Percentiles rank a stretch among this genome's conserved stretches.
These are phyloP conservation scores for Griposia aprilina DNA, from an alignment of 2,888 invertebrate species.

Conservation along the genomic window DNA sequence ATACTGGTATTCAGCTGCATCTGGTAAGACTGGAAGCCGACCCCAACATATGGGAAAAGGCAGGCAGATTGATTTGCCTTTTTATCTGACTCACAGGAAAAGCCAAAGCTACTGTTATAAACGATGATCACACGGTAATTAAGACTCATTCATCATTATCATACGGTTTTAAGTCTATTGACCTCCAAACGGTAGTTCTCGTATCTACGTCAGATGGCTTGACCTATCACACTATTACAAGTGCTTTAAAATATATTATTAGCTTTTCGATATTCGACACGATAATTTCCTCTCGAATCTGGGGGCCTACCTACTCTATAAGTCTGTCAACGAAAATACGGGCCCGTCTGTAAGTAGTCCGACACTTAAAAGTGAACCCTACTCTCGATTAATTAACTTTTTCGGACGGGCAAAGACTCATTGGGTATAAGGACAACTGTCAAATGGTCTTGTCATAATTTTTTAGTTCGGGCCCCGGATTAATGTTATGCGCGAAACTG, in stretches of 20 bases:
- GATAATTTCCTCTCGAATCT: constrained; percentile 54
- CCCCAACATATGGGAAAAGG: background rate
- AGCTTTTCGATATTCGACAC: constrained; percentile 53
- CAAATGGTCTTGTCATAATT: too few relatives aligned
- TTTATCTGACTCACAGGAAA: constrained; percentile 7
- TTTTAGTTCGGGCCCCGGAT: too few relatives aligned
- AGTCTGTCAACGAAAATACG: too few relatives aligned
- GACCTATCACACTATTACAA: constrained; percentile 54
- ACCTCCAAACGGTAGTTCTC: constrained; percentile 57
- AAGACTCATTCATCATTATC: constrained; percentile 55
- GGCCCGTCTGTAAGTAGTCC: too few relatives aligned
- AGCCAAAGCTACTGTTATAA: constrained; percentile 20
- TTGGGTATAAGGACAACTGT: too few relatives aligned
- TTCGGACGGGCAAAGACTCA: too few relatives aligned
- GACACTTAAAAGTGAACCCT: too few relatives aligned
- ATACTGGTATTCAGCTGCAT: too few relatives aligned
- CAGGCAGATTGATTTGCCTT: background rate
- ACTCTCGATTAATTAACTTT: too few relatives aligned
- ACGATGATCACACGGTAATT: constrained; percentile 49
- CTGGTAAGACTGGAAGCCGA: background rate
- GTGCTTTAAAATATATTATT: constrained; percentile 58
- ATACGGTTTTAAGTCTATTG: constrained; percentile 48
- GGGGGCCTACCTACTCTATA: too few relatives aligned
- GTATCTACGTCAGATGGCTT: constrained; percentile 42
- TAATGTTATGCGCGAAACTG: too few relatives aligned